Conservation (phyloP, 1,140 invertebrate species). For the Telenomus remus region DNA sequence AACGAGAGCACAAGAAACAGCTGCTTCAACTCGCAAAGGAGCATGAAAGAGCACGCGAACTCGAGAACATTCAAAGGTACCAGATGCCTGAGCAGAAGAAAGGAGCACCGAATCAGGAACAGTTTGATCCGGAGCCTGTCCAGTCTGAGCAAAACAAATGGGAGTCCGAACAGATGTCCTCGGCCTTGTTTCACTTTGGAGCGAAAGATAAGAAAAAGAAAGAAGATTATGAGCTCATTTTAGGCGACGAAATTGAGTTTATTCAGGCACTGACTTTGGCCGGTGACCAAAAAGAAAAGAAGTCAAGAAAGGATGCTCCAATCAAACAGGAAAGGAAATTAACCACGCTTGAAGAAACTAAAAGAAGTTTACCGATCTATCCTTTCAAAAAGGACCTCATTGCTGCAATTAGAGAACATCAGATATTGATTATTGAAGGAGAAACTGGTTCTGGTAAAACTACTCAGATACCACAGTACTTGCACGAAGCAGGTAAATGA, state of each 20-base stretch:
- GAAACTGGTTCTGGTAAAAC: constrained; percentile 97
- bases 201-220: constrained; percentile 89
- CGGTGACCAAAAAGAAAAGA: constrained; percentile 80
- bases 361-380: constrained; percentile 95
- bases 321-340: constrained; percentile 84
- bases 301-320: constrained; percentile 76
- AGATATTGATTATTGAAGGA: constrained; percentile 97
- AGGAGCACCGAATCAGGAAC: constrained; percentile 79
- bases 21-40: constrained; percentile 93
- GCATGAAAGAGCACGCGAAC: constrained; percentile 93
- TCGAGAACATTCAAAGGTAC: constrained; percentile 95
- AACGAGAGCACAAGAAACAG: constrained; percentile 93
- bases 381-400: constrained; percentile 94
- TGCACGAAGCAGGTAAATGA: constrained; percentile 83
- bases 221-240: constrained; percentile 93
- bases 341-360: constrained; percentile 90
- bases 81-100: constrained; percentile 89
- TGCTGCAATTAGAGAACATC: constrained; percentile 90
- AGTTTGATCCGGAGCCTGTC: constrained; percentile 91
- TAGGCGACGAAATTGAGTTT: constrained; percentile 99
- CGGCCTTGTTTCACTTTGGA: constrained; percentile 94
- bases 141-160: constrained; percentile 97
- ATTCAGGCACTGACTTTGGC: constrained; percentile 94
- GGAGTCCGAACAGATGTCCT: constrained; percentile 97
- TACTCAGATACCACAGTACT: constrained; percentile 98